Conservation (phyloP, 2,888 invertebrate species). For the Tiliacea citrago region DNA sequence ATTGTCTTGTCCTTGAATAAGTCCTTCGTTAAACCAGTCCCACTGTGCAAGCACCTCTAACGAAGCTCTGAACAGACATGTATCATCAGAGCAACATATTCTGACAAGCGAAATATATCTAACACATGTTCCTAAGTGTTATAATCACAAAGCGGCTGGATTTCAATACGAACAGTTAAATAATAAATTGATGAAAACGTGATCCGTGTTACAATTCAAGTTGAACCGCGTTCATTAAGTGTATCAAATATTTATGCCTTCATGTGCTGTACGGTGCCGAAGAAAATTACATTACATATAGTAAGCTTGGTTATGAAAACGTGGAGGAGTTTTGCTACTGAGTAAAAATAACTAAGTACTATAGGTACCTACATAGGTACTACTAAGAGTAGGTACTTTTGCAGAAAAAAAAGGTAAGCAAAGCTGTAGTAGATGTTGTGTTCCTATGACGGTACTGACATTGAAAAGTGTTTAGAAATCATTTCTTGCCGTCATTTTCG, state of each 20-base stretch:
- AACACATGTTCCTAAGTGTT: constrained; percentile 19
- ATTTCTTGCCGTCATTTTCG: not conserved
- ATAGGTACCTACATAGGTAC: not conserved
- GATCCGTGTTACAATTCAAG: constrained; percentile 48
- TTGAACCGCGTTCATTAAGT: constrained; percentile 65
- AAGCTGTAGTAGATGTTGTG: not conserved
- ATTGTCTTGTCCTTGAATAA: not conserved
- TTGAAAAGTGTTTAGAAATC: not conserved
- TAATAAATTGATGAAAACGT: constrained; percentile 67
- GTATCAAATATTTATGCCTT: constrained; percentile 66
- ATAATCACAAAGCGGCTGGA: constrained; percentile 49
- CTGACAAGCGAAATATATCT: constrained; percentile 13
- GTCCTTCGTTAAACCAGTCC: constrained; percentile 9
- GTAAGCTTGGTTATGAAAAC: constrained; percentile 16
- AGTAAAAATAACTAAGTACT: not conserved
- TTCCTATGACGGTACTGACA: too few species aligned
- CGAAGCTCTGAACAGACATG: constrained; percentile 12
- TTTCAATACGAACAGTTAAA: constrained; percentile 55
- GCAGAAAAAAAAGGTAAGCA: not conserved
- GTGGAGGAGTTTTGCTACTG: constrained; percentile 2
- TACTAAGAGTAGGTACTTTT: not conserved
- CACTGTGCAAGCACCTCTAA: not conserved
- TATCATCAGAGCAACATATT: constrained; percentile 15
- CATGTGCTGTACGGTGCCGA: constrained; percentile 27
- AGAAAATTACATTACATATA: constrained; percentile 38